Evolutionary conservation across 1,140 invertebrate species (phyloP).

Genomic region (Lepidurus packardi): DNA sequence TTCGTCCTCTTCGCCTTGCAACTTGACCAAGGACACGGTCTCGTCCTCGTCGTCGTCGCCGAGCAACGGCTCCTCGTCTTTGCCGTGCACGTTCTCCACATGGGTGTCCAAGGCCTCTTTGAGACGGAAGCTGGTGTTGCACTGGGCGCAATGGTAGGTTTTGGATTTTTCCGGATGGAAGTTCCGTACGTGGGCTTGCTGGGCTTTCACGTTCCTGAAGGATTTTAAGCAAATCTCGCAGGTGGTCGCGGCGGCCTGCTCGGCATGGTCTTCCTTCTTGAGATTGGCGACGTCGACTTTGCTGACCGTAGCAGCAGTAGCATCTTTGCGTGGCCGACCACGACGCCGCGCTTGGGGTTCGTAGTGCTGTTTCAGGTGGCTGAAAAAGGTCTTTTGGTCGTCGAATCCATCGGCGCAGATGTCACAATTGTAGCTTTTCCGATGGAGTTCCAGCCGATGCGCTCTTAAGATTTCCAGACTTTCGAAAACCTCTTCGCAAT

Average conservation of each 20-base stretch:
- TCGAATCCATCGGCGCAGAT: conserved; percentile 57
- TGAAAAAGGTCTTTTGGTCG: conserved; percentile 69
- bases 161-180: conserved; percentile 23
- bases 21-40: conserved; percentile 45
- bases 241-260: neutral
- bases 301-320: conserved; percentile 40
- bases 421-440: conserved; percentile 50
- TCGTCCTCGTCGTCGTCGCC: conserved; percentile 76
- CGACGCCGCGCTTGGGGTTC: conserved; percentile 49
- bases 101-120: conserved; percentile 61
- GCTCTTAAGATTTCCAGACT: conserved; percentile 22
- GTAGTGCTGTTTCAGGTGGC: conserved; percentile 72
- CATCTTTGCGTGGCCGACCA: conserved; percentile 26
- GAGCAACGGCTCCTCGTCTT: conserved; percentile 45
- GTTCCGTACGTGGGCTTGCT: conserved; percentile 29
- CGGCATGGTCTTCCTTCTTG: neutral
- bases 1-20: conserved; percentile 35
- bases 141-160: conserved; percentile 51
- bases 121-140: conserved; percentile 57
- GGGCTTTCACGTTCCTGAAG: conserved; percentile 22
- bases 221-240: conserved; percentile 29
- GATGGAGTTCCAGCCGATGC: conserved; percentile 28
- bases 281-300: conserved; percentile 29
- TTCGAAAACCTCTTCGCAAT: conserved; percentile 8
- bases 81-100: conserved; percentile 40